phyloP scores from a whole-genome alignment of 2,888 invertebrate species.

The Thumatha senex region DNA sequence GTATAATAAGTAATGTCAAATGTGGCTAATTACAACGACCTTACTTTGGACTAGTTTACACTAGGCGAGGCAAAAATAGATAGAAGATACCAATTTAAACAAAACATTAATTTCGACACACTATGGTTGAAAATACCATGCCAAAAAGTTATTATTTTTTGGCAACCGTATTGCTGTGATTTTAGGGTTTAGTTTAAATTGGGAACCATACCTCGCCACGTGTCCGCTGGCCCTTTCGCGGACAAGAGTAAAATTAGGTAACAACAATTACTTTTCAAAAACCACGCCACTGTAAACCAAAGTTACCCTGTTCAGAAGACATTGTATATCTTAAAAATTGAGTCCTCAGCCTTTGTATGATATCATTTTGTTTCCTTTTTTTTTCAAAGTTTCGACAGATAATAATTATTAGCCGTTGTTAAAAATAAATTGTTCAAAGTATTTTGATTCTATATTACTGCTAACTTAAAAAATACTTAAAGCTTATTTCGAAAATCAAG shows the following conservation, averaged over 20 bases:
- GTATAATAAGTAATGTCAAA: too few species aligned
- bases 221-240: not conserved
- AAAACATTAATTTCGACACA: too few species aligned
- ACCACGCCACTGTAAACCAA: constrained; percentile 78
- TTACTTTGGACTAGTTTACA: too few species aligned
- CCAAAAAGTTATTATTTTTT: too few species aligned
- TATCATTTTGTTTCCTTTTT: constrained; percentile 67
- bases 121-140: too few species aligned
- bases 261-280: constrained; percentile 64
- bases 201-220: too few species aligned
- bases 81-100: too few species aligned
- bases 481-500: constrained; percentile 10
- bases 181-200: too few species aligned
- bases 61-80: too few species aligned
- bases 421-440: not conserved
- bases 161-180: too few species aligned
- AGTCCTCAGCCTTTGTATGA: constrained; percentile 82
- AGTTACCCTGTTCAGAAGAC: constrained; percentile 81
- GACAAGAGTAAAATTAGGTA: constrained; percentile 67
- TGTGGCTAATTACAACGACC: too few species aligned
- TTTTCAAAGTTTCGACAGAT: constrained; percentile 57
- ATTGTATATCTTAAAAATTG: constrained; percentile 81
- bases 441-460: not conserved
- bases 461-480: constrained; percentile 12
- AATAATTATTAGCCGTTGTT: constrained; percentile 30